Percentiles rank a stretch among this genome's conserved stretches.
Conservation (phyloP, 2,797 vertebrate genomes). For the Australoheros facetus region DNA sequence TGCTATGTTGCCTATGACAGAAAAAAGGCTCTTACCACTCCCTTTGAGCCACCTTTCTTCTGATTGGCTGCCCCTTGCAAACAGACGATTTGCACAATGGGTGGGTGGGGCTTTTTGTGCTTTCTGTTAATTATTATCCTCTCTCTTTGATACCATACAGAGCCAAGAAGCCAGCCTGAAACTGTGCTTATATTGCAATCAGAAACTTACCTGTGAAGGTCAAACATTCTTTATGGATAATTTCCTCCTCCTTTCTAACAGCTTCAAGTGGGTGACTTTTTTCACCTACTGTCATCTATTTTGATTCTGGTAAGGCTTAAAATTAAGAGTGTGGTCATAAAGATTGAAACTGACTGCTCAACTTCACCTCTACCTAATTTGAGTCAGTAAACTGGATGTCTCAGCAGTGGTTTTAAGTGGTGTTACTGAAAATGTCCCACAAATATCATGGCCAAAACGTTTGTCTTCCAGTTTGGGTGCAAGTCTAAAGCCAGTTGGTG, state of each 20-base stretch:
- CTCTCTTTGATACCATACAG: no score
- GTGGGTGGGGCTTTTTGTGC: background rate
- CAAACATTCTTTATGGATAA: background rate
- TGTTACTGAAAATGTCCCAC: background rate
- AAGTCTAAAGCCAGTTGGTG: background rate
- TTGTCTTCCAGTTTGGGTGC: background rate
- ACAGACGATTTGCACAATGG: background rate
- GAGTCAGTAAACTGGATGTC: background rate
- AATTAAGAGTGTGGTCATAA: background rate
- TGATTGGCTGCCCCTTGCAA: background rate
- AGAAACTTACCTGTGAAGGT: background rate
- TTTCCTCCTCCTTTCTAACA: background rate
- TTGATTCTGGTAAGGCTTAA: background rate
- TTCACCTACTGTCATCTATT: background rate
- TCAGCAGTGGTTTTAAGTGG: background rate
- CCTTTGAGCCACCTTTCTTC: background rate
- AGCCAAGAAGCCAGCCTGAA: no score
- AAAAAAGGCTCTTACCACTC: background rate
- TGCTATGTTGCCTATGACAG: background rate
- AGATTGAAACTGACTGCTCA: background rate
- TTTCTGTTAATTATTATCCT: no score
- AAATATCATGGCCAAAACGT: background rate
- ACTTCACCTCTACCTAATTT: background rate
- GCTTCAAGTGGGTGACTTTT: fast-evolving
- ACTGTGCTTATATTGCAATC: background rate